Evolutionary conservation across 2,113 vertebrate species (phyloP).

Genomic region (Ceuthmochares aereus): DNA sequence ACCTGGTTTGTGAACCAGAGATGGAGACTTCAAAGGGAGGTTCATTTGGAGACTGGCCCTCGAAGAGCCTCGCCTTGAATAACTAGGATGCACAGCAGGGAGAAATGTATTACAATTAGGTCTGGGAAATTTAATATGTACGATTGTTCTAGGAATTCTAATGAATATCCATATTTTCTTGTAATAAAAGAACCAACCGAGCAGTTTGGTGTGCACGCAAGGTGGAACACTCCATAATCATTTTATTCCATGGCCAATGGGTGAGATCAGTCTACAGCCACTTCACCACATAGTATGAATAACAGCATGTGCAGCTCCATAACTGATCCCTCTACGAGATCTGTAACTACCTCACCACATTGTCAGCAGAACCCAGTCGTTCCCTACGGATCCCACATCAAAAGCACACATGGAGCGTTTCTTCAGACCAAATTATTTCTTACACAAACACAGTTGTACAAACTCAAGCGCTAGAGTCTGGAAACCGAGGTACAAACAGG

Average conservation of each 20-base stretch:
- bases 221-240: not conserved
- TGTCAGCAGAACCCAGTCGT: not conserved
- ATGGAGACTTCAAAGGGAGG: too few species aligned
- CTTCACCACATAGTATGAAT: slow-evolving; percentile 54
- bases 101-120: too few species aligned
- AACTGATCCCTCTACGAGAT: slow-evolving; percentile 30
- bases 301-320: slow-evolving; percentile 50
- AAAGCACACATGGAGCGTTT: not conserved
- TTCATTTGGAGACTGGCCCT: too few species aligned
- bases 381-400: not conserved
- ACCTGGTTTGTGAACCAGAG: too few species aligned
- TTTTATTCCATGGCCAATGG: too few species aligned
- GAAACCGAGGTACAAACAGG: slow-evolving; percentile 24
- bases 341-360: not conserved
- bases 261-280: slow-evolving; percentile 67
- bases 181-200: too few species aligned
- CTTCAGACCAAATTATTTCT: not conserved
- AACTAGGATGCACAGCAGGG: too few species aligned
- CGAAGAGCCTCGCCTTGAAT: too few species aligned
- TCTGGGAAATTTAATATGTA: too few species aligned
- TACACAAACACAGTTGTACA: not conserved
- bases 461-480: slow-evolving; percentile 1
- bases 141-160: too few species aligned
- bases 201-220: too few species aligned
- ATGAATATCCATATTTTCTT: too few species aligned